These are phyloP conservation scores for Arenicola marina DNA, from an alignment of 2,888 invertebrate genomes.

Conservation along the genomic window DNA sequence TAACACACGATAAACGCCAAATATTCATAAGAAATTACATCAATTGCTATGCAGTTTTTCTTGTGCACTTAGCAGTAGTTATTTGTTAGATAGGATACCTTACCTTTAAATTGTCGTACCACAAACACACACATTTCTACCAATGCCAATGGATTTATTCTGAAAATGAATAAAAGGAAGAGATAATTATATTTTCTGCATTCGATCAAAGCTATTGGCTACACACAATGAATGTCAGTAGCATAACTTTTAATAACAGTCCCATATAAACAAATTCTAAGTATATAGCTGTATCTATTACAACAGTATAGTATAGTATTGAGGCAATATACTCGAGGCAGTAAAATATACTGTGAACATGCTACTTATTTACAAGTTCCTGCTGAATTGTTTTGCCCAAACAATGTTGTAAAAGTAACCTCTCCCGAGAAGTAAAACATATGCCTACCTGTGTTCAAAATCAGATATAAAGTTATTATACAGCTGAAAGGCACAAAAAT, in stretches of 20 bases:
- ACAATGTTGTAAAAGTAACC: too few relatives aligned
- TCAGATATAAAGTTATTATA: slow-evolving; percentile 90
- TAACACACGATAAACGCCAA: too few relatives aligned
- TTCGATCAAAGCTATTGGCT: not conserved
- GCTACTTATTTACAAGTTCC: too few relatives aligned
- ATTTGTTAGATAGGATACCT: not conserved
- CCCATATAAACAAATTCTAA: too few relatives aligned
- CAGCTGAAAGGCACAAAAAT: slow-evolving; percentile 62
- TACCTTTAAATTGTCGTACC: slow-evolving; percentile 53
- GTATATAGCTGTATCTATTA: too few relatives aligned
- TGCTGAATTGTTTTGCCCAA: too few relatives aligned
- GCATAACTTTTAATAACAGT: too few relatives aligned
- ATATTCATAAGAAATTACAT: not conserved
- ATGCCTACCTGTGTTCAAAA: slow-evolving; percentile 91
- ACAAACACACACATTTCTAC: slow-evolving; percentile 74
- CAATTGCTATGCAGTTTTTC: not conserved
- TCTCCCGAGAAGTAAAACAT: slow-evolving; percentile 34
- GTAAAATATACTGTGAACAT: too few relatives aligned
- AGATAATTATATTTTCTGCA: not conserved
- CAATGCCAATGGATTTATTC: slow-evolving; percentile 90
- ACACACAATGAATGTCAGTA: too few relatives aligned
- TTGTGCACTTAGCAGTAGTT: not conserved
- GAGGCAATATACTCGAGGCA: too few relatives aligned
- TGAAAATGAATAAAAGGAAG: slow-evolving; percentile 63
- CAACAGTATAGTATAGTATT: too few relatives aligned